Conservation (phyloP, 2,888 invertebrate species). For the Mesodorylaimus sp. region DNA sequence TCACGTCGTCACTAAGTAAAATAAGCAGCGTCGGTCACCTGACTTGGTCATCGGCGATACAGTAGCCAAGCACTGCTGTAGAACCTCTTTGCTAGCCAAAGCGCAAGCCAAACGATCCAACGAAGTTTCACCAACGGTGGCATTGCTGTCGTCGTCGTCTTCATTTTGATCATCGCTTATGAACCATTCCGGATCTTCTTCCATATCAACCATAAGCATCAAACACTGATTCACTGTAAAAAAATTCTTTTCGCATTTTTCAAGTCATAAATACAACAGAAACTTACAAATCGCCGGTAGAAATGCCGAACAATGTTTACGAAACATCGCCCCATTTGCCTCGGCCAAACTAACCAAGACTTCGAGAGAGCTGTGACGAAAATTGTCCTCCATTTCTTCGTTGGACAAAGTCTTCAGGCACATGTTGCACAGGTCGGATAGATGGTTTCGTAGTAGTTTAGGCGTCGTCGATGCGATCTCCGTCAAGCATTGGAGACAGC, state of each 20-base stretch:
- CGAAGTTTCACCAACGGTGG: constrained; percentile 85
- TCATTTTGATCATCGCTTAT: constrained; percentile 47
- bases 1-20: background rate
- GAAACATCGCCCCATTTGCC: constrained; percentile 84
- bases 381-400: constrained; percentile 38
- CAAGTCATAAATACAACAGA: background rate
- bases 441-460: constrained; percentile 68
- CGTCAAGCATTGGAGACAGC: constrained; percentile 67
- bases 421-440: constrained; percentile 65
- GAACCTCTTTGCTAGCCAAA: constrained; percentile 73
- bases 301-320: constrained; percentile 70
- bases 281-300: constrained; percentile 42
- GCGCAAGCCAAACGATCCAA: constrained; percentile 92
- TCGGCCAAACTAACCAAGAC: constrained; percentile 67
- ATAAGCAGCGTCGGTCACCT: constrained; percentile 25
- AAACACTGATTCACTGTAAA: constrained; percentile 59
- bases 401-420: constrained; percentile 47
- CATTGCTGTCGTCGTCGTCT: constrained; percentile 78
- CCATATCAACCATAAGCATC: constrained; percentile 82
- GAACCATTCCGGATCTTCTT: constrained; percentile 75
- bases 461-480: constrained; percentile 82
- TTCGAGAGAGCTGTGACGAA: constrained; percentile 76
- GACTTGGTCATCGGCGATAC: constrained; percentile 69
- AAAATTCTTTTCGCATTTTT: constrained; percentile 25
- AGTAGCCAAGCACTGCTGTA: constrained; percentile 65